Base-by-base conservation (phyloP, 2,113 vertebrate species). In the Eolophus roseicapilla region DNA sequence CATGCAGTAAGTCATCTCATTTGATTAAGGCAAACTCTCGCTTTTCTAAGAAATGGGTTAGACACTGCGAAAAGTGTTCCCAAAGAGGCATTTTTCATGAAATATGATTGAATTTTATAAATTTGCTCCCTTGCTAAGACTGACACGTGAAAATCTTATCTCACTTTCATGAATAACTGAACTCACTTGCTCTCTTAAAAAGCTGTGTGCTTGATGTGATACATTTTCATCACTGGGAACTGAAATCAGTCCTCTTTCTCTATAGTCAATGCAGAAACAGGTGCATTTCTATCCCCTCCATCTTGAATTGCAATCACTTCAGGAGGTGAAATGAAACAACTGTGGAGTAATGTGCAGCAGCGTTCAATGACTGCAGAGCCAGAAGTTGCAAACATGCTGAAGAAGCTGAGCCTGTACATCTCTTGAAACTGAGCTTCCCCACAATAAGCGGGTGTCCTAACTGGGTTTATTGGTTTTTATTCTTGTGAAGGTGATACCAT, bases 171-270 rank as follows among this genome's bases (percentile, higher is more conserved):
- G 35, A 88, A 67, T 68, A 92, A 80, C 64, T 49, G 49, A 70
- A 86, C 16, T 41, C 11, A 28, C 25, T 35, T 80, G 28, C 59
- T 79, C 13, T 53, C 50, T 46, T 83, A 70, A 59, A 85, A 80
- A 50, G 9, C 60, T 23, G 9, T 57, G 35, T n/a, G 17, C 25
- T 81, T n/a, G 17, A 29, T 52, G 17, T 0, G 0, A 17, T 25
- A 29, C 9, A 4, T 75, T 90, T 94, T 67, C 55, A 23, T 86
- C 47, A 60, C 53, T 10, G 16, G 86, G 55, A 78, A 11, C 16
- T 71, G 80, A 86, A 77, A 67, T 81, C 50, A 82, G 29, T 57
- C 52, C n/a, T 60, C 39, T 82, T 80, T 84, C 47, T 93, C 46
- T 53, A 13, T 4, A 75, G 41, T 37, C 50, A 81, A 31, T 68